phyloP scores from a whole-genome alignment of 2,113 vertebrate species.

The Coreoperca whiteheadi region DNA sequence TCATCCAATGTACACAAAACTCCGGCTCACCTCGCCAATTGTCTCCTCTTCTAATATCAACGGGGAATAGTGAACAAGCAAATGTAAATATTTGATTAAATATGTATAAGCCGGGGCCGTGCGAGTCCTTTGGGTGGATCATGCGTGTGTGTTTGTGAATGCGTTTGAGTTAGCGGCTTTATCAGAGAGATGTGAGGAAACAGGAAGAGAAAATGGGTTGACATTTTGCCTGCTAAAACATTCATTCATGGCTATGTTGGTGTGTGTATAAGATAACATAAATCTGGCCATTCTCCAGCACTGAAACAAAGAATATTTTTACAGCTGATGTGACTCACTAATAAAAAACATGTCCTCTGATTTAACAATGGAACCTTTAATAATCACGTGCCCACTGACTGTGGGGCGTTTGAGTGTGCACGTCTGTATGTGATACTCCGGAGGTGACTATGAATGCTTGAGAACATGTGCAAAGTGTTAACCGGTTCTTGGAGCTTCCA shows the following conservation, averaged over 20 bases:
- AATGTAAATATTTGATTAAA: slow-evolving; percentile 68
- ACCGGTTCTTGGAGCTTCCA: slow-evolving; percentile 48
- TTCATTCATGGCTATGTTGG: slow-evolving; percentile 10
- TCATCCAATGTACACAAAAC: slow-evolving; percentile 58
- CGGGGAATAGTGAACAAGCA: slow-evolving; percentile 18
- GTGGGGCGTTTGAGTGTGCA: slow-evolving; percentile 13
- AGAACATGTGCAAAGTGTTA: slow-evolving; percentile 69
- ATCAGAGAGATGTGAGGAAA: slow-evolving; percentile 20
- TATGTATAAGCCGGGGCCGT: slow-evolving; percentile 47
- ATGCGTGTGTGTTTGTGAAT: slow-evolving; percentile 26
- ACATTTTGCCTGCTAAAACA: slow-evolving; percentile 44
- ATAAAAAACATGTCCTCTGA: not conserved
- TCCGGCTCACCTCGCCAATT: not conserved
- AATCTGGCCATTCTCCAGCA: slow-evolving; percentile 7
- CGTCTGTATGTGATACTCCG: slow-evolving; percentile 55
- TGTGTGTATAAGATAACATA: slow-evolving; percentile 36
- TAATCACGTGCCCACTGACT: slow-evolving; percentile 28
- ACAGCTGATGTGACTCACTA: slow-evolving; percentile 14
- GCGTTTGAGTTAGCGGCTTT: slow-evolving; percentile 1
- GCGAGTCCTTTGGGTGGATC: slow-evolving; percentile 48
- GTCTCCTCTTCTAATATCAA: slow-evolving; percentile 25
- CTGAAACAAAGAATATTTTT: slow-evolving; percentile 23
- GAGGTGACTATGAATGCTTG: slow-evolving; percentile 29
- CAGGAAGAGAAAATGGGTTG: slow-evolving; percentile 10
- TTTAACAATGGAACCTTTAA: slow-evolving; percentile 29